Evolutionary conservation across 1,140 invertebrate genomes (phyloP).

Genomic region (Globodera ellingtonae): DNA sequence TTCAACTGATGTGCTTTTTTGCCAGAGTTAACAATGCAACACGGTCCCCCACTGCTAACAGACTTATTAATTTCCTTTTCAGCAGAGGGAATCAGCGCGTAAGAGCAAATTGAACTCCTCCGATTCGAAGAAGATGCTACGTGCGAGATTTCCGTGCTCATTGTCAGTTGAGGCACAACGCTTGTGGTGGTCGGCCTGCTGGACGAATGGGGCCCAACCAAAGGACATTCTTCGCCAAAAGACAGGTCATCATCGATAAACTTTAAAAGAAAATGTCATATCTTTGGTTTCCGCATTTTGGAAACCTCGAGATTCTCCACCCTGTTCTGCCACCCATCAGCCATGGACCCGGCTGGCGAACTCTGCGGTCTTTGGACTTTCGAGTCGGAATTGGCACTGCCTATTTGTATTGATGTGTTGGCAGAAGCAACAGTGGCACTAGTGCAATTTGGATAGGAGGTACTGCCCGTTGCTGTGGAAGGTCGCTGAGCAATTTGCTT

Average conservation of each 20-base stretch:
- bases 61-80: neutral
- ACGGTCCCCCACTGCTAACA: neutral
- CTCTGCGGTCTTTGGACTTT: conserved; percentile 2
- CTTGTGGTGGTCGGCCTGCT: neutral
- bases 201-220: neutral
- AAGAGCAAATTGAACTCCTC: neutral
- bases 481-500: neutral
- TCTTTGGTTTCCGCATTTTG: neutral
- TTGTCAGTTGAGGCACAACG: neutral
- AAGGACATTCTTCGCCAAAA: neutral
- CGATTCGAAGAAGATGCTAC: neutral
- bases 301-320: conserved; percentile 20
- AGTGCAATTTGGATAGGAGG: neutral
- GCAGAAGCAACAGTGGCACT: conserved; percentile 3
- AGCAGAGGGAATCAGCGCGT: neutral
- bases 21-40: neutral
- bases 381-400: neutral
- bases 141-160: neutral
- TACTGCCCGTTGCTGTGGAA: neutral
- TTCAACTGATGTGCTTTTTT: conserved; percentile 30
- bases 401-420: neutral
- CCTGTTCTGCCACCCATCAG: conserved; percentile 29
- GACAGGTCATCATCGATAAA: conserved; percentile 18
- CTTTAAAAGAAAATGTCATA: neutral
- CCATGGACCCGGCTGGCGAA: conserved; percentile 1